Base-by-base conservation (phyloP, 1,140 invertebrate species). In the Drosophila lacertosa region DNA sequence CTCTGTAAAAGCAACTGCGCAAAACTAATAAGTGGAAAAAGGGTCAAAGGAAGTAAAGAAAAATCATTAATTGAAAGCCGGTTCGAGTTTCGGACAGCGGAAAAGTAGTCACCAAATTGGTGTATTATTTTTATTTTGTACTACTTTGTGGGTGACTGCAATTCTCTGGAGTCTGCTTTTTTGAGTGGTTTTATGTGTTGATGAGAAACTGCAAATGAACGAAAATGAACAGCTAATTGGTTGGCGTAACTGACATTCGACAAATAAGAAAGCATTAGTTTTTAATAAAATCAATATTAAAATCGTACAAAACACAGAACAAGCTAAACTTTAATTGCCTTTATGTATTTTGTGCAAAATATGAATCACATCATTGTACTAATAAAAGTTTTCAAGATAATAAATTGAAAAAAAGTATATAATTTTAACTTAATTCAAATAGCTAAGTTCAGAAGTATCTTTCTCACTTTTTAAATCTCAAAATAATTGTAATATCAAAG, bases 81-180 rank as follows among this genome's bases (percentile, higher is more conserved):
- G 40, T 15, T 29, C 10, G 13, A 47, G 13, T 26, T 47, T 62
- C 57, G 58, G 51, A 20, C 29, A 29, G 42, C n/a, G 32, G 16
- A 48, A 48, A 50, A 50, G 18, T 58, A 66, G 54, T 58, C 44
- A 58, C 33, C 44, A 66, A 66, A 29, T 66, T 66, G 33, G 63
- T 35, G 29, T 26, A 58, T 18, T 24, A 29, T 0, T 29, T 42
- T 29, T 57, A 10, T 18, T 66, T 62, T n/a, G n/a, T n/a, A n/a
- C n/a, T n/a, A n/a, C n/a, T n/a, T 45, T 33, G 29, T 44, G 35
- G 42, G 24, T 50, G 40, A 40, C 29, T 57, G 29, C 24, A 50
- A 39, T 55, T 66, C 26, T 20, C 37, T 51, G 42, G 29, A 4
- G n/a, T 29, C 29, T 20, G 39, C 35, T n/a, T 44, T 44, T 20